Evolutionary conservation across 2,888 invertebrate genomes (phyloP).

Genomic region (Griposia aprilina): DNA sequence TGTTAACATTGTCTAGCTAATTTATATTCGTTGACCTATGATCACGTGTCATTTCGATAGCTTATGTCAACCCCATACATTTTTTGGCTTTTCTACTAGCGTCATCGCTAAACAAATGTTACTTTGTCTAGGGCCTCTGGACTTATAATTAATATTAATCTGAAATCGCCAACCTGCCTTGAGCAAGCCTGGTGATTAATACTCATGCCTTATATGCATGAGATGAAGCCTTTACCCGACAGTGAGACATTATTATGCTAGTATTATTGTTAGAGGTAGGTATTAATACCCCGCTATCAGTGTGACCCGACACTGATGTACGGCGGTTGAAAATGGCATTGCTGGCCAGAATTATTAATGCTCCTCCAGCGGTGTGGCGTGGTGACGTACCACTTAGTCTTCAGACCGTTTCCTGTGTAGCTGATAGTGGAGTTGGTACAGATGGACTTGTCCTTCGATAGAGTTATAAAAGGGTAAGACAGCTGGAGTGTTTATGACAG

Average conservation of each 20-base stretch:
- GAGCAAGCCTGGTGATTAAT: not conserved
- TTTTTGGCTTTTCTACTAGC: too few relatives aligned
- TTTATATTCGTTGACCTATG: too few relatives aligned
- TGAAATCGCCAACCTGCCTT: not conserved
- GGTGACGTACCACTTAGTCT: conserved; percentile 58
- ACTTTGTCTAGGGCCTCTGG: too few relatives aligned
- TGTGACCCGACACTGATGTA: conserved; percentile 23
- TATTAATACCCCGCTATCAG: conserved; percentile 3
- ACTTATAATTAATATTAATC: too few relatives aligned
- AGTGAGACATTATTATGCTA: not conserved
- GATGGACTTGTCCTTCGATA: not conserved
- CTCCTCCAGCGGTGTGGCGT: conserved; percentile 28
- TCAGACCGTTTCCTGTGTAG: conserved; percentile 26
- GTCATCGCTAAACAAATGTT: too few relatives aligned
- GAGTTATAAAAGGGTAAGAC: not conserved
- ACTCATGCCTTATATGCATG: too few relatives aligned
- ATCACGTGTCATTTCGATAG: too few relatives aligned
- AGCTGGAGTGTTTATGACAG: not conserved
- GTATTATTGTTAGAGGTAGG: not conserved
- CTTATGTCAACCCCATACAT: too few relatives aligned
- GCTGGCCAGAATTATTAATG: conserved; percentile 67
- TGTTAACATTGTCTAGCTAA: too few relatives aligned
- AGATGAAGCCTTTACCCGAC: not conserved
- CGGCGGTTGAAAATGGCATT: conserved; percentile 52
- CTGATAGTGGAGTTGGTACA: conserved; percentile 20